Percentiles rank a stretch among this genome's conserved stretches.
phyloP scores from a whole-genome alignment of 2,888 invertebrate genomes.

The Octonoba sinensis region DNA sequence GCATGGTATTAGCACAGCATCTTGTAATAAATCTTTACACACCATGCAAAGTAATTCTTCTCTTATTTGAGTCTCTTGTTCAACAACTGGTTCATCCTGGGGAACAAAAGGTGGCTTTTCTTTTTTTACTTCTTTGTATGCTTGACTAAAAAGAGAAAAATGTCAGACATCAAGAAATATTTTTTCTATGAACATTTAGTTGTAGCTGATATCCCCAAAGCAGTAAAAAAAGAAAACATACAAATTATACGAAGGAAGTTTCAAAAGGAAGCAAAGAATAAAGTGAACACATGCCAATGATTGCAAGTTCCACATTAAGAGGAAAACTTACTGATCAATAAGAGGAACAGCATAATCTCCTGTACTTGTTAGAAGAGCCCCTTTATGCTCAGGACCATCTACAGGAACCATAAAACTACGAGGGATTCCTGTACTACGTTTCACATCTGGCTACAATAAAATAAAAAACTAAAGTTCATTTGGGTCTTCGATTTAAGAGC shows the following conservation, averaged over 20 bases:
- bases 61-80: constrained; percentile 78
- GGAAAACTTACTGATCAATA: constrained; percentile 82
- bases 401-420: constrained; percentile 94
- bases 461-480: constrained; percentile 35
- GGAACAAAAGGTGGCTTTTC: constrained; percentile 79
- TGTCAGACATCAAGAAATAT: background rate
- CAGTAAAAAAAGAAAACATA: too few relatives aligned
- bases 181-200: too few relatives aligned
- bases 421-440: constrained; percentile 97
- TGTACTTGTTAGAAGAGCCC: constrained; percentile 90
- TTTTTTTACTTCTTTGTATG: constrained; percentile 82
- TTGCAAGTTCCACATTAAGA: too few relatives aligned
- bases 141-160: constrained; percentile 75
- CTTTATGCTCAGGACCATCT: constrained; percentile 88
- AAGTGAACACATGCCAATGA: too few relatives aligned
- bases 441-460: constrained; percentile 77
- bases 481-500: too few relatives aligned
- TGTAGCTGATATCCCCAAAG: too few relatives aligned
- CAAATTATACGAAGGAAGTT: too few relatives aligned
- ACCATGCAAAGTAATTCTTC: constrained; percentile 92
- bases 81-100: constrained; percentile 72
- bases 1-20: constrained; percentile 98
- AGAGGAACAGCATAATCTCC: constrained; percentile 90
- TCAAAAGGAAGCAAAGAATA: too few relatives aligned
- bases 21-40: constrained; percentile 90